Evolutionary conservation across 2,888 invertebrate species (phyloP), one percentile per base, ranked within the genome.

Genomic region (Eumacrocentrus americanus): DNA sequence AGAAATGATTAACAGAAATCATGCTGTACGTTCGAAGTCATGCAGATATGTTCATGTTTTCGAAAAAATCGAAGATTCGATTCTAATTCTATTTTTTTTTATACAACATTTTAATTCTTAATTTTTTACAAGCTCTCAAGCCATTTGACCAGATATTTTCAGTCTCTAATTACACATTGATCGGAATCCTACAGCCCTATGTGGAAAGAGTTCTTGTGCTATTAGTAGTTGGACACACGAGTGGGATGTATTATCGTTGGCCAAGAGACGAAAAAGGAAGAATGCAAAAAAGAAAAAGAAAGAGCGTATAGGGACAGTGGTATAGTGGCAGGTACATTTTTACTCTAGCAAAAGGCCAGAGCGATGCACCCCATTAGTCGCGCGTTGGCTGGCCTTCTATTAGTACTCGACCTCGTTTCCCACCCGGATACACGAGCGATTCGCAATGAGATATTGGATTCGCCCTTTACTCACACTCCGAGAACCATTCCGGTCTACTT

Each of bases 351-450:
- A 62, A 61, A 65, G 54, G 52, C 62, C 54, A 61, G 37, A 62
- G 58, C 52, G 53, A 65, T 65, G 59, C 57, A 61, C 61, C 54
- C 61, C 60, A 67, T 63, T 63, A 67, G 62, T 65, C 58, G 61
- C 48, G 29, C 59, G 48, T 61, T 58, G 58, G 46, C 42, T 37
- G 35, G 38, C 16, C 46, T 62, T 65, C 55, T 60, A 64, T 65
- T 61, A 67, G 57, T 47, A 60, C 61, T 65, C 60, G 63, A 65
- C 56, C 62, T 62, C 61, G 54, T 65, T 65, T 52, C 37, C 53
- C 50, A 56, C 12, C 38, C 44, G 44, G 44, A 56, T 47, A 22
- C 38, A 47, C 38, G 12, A 44, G 23, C 22, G 46, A 50, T 51
- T 29, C 6, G 18, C 51, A 52, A 23, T 58, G 37, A 44, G 52